Conservation (phyloP, 2,113 vertebrate genomes). For the Cromileptes altivelis region DNA sequence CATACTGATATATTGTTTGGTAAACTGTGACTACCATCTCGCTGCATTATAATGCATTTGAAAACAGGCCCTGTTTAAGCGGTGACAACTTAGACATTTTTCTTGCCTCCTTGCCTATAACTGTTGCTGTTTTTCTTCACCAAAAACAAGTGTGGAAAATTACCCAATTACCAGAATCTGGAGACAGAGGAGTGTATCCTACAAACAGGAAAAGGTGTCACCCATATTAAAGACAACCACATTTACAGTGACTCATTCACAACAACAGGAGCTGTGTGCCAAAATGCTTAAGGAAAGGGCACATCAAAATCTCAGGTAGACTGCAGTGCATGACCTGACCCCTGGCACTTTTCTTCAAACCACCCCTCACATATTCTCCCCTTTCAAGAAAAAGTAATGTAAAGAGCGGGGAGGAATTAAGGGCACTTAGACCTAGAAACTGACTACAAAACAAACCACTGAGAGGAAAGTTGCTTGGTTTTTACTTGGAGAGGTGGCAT, state of each 20-base stretch:
- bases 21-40: not conserved
- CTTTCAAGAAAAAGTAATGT: constrained; percentile 25
- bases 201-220: constrained; percentile 48
- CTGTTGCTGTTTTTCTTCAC: not conserved
- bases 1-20: not conserved
- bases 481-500: constrained; percentile 30
- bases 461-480: constrained; percentile 59
- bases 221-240: constrained; percentile 52
- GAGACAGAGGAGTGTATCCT: constrained; percentile 24
- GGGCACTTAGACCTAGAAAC: constrained; percentile 61
- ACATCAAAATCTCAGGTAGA: constrained; percentile 29
- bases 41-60: not conserved
- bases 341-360: constrained; percentile 33
- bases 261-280: constrained; percentile 36
- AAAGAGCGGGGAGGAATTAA: constrained; percentile 42
- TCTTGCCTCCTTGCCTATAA: not conserved
- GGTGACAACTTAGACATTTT: not conserved
- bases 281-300: constrained; percentile 18
- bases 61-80: not conserved
- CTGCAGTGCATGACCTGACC: not conserved
- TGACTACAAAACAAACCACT: constrained; percentile 61
- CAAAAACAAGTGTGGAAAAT: constrained; percentile 5
- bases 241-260: constrained; percentile 35
- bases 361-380: constrained; percentile 29
- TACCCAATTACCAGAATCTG: constrained; percentile 34